Evolutionary conservation across 35 echinoderm and acorn worm species (phyloP).

Genomic region (Stichopus chloronotus): DNA sequence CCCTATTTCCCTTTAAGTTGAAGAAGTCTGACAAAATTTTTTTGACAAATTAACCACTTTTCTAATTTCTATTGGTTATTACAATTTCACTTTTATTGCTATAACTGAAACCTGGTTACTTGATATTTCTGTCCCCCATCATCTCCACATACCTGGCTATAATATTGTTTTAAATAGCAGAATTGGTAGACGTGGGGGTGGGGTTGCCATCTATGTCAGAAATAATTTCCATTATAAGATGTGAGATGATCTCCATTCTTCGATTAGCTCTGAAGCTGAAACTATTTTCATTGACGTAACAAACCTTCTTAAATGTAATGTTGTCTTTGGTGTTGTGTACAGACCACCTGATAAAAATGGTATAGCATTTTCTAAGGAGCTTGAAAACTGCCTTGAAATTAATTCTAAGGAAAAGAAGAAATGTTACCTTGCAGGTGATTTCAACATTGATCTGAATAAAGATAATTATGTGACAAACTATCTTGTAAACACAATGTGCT

Average conservation of each 20-base stretch:
- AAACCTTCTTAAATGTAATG: neutral
- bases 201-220: neutral
- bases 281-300: neutral
- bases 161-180: too few species aligned
- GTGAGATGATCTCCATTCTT: neutral
- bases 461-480: too few species aligned
- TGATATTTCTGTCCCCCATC: neutral
- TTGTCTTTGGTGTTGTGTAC: neutral
- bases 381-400: neutral
- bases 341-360: neutral
- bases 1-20: too few species aligned
- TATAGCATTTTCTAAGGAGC: neutral
- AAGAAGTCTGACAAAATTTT: neutral
- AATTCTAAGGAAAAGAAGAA: neutral
- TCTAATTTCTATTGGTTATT: neutral
- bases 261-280: neutral
- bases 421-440: constrained; percentile 1
- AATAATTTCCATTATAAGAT: neutral
- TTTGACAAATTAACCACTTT: neutral
- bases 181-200: neutral
- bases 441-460: too few species aligned
- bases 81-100: neutral
- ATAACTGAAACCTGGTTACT: neutral
- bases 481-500: too few species aligned
- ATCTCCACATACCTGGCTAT: neutral